phyloP scores from a whole-genome alignment of 2,888 invertebrate species.

The Cenopis cana region DNA sequence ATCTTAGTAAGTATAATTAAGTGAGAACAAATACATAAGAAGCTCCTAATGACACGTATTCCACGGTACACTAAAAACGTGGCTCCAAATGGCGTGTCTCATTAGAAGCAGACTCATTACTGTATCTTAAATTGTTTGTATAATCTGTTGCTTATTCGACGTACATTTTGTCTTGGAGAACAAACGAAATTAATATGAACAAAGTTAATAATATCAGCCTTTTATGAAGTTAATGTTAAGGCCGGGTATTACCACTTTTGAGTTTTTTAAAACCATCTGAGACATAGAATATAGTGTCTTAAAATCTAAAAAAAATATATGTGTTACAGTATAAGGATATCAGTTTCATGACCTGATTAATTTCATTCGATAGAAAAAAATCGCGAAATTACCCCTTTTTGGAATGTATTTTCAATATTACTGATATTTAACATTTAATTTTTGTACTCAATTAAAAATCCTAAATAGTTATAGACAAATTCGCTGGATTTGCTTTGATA shows the following conservation, averaged over 20 bases:
- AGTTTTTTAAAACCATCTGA: too few relatives aligned
- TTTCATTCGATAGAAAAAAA: too few relatives aligned
- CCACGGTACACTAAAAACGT: neutral
- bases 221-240: neutral
- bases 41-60: constrained; percentile 17
- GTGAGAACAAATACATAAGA: neutral
- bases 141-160: constrained; percentile 2
- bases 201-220: neutral
- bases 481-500: too few relatives aligned
- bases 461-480: too few relatives aligned
- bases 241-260: neutral
- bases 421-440: too few relatives aligned
- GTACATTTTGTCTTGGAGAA: neutral
- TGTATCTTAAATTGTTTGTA: constrained; percentile 24
- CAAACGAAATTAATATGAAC: neutral
- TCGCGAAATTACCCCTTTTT: too few relatives aligned
- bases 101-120: constrained; percentile 29
- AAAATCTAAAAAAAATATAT: too few relatives aligned
- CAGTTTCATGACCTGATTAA: too few relatives aligned
- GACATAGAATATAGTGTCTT: too few relatives aligned
- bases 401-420: too few relatives aligned
- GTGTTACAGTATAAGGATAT: too few relatives aligned
- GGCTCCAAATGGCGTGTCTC: constrained; percentile 14
- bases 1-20: neutral
- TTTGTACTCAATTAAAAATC: too few relatives aligned